Evolutionary conservation across 2,888 invertebrate genomes (phyloP), one percentile per base, ranked within the genome.

Genomic region (Volucella bombylans): DNA sequence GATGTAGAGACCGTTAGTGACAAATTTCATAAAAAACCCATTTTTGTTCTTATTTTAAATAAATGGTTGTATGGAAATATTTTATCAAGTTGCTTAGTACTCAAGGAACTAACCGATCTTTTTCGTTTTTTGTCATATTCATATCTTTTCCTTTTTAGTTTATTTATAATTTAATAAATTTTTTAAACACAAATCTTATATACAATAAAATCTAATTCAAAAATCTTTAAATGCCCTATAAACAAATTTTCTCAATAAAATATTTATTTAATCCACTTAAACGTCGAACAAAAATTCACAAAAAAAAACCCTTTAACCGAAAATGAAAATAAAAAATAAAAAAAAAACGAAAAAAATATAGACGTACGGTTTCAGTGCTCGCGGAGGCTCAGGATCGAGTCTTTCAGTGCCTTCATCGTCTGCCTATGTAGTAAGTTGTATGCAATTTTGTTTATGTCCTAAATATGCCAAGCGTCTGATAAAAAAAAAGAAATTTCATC

Each of bases 341-440:
- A 83, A 76, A 65, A 18, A 61, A 81, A 50, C 78, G 80, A 83
- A 78, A 64, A 72, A 65, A 65, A 78, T 64, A 81, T 93, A 94
- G 94, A 94, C 93, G 89, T 92, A 93, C 92, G 94, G 94, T 93
- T 93, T 93, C 93, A 93, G 94, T 92, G 93, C 94, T 91, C 93
- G 94, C 89, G 94, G 94, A 93, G 94, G 94, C 90, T 94, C 94
- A 93, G 96, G 96, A 94, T 96, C 96, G 93, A 96, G 95, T 93
- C 94, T 96, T 92, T 96, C 96, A 93, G 96, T 96, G 93, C 96
- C 96, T 92, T 95, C 95, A 90, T 93, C 95, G 91, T 95, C 94
- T 90, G 94, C 93, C 90, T 93, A 93, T 93, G 94, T 93, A 92
- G 94, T 94, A 94, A 94, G 94, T 94, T 92, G 92, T 90, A 89